These are phyloP conservation scores for Brassicogethes aeneus DNA, from an alignment of 2,888 invertebrate genomes.

Conservation along the genomic window DNA sequence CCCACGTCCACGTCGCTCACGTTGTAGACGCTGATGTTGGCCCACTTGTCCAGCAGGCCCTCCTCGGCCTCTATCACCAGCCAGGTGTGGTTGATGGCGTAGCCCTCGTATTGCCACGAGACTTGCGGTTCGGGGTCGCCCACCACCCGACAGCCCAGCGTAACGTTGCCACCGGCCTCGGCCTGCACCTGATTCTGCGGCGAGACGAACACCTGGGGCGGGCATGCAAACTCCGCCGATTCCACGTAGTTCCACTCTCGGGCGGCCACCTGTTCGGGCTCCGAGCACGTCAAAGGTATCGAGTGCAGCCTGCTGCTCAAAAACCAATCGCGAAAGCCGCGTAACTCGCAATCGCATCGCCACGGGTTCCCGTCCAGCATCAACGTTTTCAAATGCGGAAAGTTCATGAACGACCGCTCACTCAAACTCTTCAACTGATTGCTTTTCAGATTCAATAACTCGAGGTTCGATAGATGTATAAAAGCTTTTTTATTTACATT, in stretches of 20 bases:
- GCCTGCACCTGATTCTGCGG: slow-evolving; percentile 47
- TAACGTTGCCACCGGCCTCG: slow-evolving; percentile 74
- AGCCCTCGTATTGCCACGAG: slow-evolving; percentile 74
- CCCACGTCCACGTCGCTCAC: slow-evolving; percentile 76
- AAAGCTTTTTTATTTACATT: slow-evolving; percentile 70
- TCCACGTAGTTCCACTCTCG: slow-evolving; percentile 70
- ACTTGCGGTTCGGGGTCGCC: slow-evolving; percentile 80
- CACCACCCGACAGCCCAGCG: slow-evolving; percentile 70
- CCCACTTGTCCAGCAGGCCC: slow-evolving; percentile 51
- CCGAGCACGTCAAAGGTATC: slow-evolving; percentile 62
- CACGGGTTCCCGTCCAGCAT: slow-evolving; percentile 80
- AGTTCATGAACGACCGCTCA: slow-evolving; percentile 57
- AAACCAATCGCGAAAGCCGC: slow-evolving; percentile 79
- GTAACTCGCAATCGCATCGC: slow-evolving; percentile 80
- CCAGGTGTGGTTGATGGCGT: slow-evolving; percentile 48
- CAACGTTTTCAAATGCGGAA: slow-evolving; percentile 71
- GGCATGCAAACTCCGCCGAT: slow-evolving; percentile 72
- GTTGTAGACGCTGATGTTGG: slow-evolving; percentile 73
- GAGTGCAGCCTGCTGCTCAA: slow-evolving; percentile 64
- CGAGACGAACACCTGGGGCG: slow-evolving; percentile 53
- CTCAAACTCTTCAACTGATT: slow-evolving; percentile 67
- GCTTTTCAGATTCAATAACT: slow-evolving; percentile 70
- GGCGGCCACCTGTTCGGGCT: slow-evolving; percentile 60
- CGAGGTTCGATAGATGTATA: slow-evolving; percentile 61
- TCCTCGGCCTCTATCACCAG: slow-evolving; percentile 41